Evolutionary conservation across 37 sponge, comb jelly and placozoan species (phyloP), one percentile per base, ranked within the genome.

Genomic region (Eunapius fragilis): DNA sequence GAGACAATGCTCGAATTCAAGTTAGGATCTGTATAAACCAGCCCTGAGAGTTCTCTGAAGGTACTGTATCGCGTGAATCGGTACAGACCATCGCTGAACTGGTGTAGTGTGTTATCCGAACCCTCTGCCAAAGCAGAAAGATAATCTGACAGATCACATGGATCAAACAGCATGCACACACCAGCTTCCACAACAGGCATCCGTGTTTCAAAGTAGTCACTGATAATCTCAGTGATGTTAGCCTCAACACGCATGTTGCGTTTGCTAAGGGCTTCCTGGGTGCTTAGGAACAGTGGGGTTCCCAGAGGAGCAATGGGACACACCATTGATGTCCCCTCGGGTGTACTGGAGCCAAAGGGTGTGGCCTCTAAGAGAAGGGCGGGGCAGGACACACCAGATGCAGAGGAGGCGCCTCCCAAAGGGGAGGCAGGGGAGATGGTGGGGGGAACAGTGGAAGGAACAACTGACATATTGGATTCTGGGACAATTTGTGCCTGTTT

Each of bases 1-100:
- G 89, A 92, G 7, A 92, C 91, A 34, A 91, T 91, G 48, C 83
- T 82, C 0, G 82, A 70, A 31, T 45, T 47, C 4, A n/a, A 71
- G 37, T 69, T 47, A 5, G 37, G 71, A 67, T 91, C 87, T 2
- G 83, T 85, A 72, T 92, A 92, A 26, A 33, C 72, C 67, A 92
- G 50, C 3, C 85, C 82, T 17, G 92, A 76, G 28, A 88, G 38
- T 73, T 87, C 92, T 22, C 70, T 34, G 30, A 45, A 82, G 19
- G 34, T 30, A 72, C 32, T 70, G 36, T 71, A 70, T 7, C 33
- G 22, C 9, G 87, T 90, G 68, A 90, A 75, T 3, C 38, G 67
- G 7, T 79, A 12, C 67, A 90, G 87, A 13, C 48, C 71, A 32
- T 80, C 75, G 3, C 67, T 23, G 37, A 89, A 89, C 2, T 25